Conservation (phyloP, 2,113 vertebrate genomes). For the Felis chaus region DNA sequence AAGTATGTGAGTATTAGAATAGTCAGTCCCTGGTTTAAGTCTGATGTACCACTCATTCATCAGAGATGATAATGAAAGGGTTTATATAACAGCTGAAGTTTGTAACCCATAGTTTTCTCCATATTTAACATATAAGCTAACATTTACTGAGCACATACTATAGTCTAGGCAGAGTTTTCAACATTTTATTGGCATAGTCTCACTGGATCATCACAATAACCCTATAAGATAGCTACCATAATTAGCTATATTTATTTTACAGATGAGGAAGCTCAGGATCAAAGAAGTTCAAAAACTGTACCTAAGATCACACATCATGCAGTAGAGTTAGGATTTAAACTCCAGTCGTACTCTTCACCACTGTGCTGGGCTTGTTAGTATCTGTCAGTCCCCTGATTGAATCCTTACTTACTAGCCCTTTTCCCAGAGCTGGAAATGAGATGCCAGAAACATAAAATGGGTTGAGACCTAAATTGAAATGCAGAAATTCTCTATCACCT, state of each 20-base stretch:
- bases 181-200: neutral
- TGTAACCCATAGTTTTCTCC: neutral
- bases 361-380: neutral
- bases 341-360: neutral
- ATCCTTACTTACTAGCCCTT: neutral
- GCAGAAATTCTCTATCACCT: neutral
- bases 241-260: neutral
- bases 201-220: neutral
- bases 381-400: neutral
- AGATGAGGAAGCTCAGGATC: neutral
- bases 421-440: neutral
- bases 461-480: neutral
- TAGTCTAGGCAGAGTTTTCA: constrained; percentile 2
- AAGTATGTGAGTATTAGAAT: neutral
- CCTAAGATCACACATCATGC: neutral
- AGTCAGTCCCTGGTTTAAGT: neutral
- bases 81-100: neutral
- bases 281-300: neutral
- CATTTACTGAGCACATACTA: neutral
- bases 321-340: neutral
- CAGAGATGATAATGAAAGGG: neutral
- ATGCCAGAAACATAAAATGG: neutral
- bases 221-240: neutral
- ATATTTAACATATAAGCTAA: constrained; percentile 12
- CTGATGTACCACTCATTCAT: neutral